Conservation (phyloP, 2,888 invertebrate genomes). For the Coelogynopora nodosa region DNA sequence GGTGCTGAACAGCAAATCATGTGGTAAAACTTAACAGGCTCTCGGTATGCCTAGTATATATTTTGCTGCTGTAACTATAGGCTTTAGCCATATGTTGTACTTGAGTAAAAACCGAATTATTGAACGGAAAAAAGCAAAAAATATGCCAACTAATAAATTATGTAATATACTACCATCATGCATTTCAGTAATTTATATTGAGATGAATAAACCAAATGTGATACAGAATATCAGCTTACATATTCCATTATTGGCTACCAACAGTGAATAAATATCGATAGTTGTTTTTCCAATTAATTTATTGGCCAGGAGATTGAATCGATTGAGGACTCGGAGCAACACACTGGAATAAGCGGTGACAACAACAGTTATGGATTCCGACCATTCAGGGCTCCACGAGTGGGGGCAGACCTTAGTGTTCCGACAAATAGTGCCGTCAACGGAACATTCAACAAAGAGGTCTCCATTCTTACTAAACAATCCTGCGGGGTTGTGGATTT, state of each 20-base stretch:
- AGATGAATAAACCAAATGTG: too few relatives aligned
- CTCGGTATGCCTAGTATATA: too few relatives aligned
- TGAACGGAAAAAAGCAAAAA: too few relatives aligned
- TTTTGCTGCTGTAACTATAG: too few relatives aligned
- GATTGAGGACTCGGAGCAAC: background rate
- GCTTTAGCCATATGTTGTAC: too few relatives aligned
- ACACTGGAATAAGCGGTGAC: background rate
- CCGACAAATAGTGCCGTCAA: background rate
- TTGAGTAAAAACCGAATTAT: too few relatives aligned
- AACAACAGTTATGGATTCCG: background rate
- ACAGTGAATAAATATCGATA: background rate
- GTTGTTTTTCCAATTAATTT: background rate
- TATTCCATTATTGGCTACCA: background rate
- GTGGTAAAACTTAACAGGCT: too few relatives aligned
- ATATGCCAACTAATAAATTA: too few relatives aligned
- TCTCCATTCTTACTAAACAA: background rate
- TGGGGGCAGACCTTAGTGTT: background rate
- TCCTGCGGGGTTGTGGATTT: background rate
- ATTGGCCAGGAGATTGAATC: background rate
- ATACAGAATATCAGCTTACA: background rate
- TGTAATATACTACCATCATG: too few relatives aligned
- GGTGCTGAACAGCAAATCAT: too few relatives aligned
- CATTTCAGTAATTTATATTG: too few relatives aligned
- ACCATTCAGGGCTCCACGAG: background rate
- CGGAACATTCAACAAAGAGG: conserved; percentile 9